Conservation (phyloP, 2,797 vertebrate species). For the Hydrolagus colliei region DNA sequence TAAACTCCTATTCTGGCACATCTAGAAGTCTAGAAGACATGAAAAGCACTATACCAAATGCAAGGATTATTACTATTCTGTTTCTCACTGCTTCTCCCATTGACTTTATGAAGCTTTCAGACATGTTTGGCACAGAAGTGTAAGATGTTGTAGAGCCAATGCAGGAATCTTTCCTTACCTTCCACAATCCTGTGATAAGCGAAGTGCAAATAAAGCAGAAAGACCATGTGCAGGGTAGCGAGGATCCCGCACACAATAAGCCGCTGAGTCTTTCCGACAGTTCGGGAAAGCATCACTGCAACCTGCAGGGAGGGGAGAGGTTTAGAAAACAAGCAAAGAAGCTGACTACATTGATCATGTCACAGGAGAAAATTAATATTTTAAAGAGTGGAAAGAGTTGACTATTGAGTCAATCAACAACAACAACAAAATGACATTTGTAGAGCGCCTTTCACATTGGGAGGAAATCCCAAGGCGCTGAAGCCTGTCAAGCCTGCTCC, state of each 20-base stretch:
- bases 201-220: conserved; percentile 93
- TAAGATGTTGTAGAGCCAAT: neutral
- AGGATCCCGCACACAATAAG: conserved; percentile 81
- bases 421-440: too few species aligned
- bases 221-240: conserved; percentile 84
- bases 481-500: too few species aligned
- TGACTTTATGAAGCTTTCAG: too few species aligned
- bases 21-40: too few species aligned
- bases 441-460: too few species aligned
- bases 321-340: neutral
- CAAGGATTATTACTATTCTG: too few species aligned
- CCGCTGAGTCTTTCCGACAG: conserved; percentile 83
- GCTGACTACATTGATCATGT: neutral
- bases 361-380: too few species aligned
- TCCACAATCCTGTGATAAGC: conserved; percentile 93
- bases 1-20: neutral
- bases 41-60: too few species aligned
- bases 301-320: conserved; percentile 54
- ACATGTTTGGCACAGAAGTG: too few species aligned
- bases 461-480: too few species aligned
- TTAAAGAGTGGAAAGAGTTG: too few species aligned
- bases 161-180: conserved; percentile 54
- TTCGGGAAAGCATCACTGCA: conserved; percentile 80
- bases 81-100: conserved; percentile 33
- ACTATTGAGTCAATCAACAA: too few species aligned